Evolutionary conservation across 1,140 invertebrate genomes (phyloP), one percentile per base, ranked within the genome.

Genomic region (Diabrotica undecimpunctata): DNA sequence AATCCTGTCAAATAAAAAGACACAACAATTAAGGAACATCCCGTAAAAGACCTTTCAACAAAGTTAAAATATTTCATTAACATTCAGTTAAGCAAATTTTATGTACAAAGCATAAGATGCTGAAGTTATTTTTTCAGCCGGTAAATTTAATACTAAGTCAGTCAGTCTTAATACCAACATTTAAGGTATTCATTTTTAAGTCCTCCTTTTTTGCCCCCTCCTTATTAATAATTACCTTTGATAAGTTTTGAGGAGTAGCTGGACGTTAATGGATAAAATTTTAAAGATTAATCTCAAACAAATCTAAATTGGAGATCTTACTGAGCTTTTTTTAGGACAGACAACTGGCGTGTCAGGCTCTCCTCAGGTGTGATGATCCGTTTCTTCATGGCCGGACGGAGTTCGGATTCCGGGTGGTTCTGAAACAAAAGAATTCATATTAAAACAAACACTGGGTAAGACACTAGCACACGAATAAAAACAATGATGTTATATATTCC

Each of bases 321-420:
- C 80, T 82, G 76, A 77, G 80, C 54, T 57, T 78, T 79, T 78
- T 86, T 86, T 54, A 86, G 75, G 54, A 84, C 83, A 67, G 81
- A 79, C 52, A 86, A 79, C 75, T 86, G 83, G 35, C 81, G 75
- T 6, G 84, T 83, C 35, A 86, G 77, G 68, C 82, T 83, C 38
- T 83, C 81, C 63, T 85, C 84, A 56, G 78, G 80, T 5, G 83
- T 78, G 14, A 86, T 80, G 72, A 84, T 85, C 37, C 84, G 78
- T 70, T 86, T 86, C 66, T 82, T 80, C 72, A 84, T 82, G 68
- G 80, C 77, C 36, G 76, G 71, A 46, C 72, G 73, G 8, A 72
- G 68, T 9, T 74, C 72, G 5, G 65, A 67, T 36, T 72, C 62
- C 12, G 38, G 13, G 61, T 75, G 69, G 62, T 72, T 75, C 79